Evolutionary conservation across 1,140 invertebrate genomes (phyloP), one percentile per base, ranked within the genome.

Genomic region (Lepeophtheirus salmonis): DNA sequence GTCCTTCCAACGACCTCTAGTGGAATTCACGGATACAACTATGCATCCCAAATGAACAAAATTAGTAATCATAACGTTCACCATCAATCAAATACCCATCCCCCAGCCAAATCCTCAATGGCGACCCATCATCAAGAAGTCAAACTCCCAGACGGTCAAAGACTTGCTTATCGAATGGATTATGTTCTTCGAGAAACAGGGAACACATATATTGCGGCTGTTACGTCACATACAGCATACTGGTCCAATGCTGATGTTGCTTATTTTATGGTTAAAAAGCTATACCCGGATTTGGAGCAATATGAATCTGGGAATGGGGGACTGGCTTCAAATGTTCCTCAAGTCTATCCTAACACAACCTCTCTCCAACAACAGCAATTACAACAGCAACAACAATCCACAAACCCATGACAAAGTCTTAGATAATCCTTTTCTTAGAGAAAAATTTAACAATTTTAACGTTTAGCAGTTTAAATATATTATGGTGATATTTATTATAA

Each of bases 191-290:
- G 74, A 63, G 77, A 80, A 25, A 73, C 74, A 53, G 73, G 75
- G 68, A 68, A 76, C 62, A 78, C 77, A 66, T 83, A 83, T 67
- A 71, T 82, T 14, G 76, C 79, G 23, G 77, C 79, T 13, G 70
- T 83, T 20, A 80, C 79, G 51, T 80, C 80, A 1, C 82, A 84
- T 66, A 82, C 80, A 0, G 76, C 75, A 13, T 84, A 84, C 69
- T 84, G 82, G 82, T 77, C 69, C 64, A 81, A 79, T 65, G 76
- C 77, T 24, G 82, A 84, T 65, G 76, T 81, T 3, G 81, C 80
- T 3, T 79, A 77, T 67, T 83, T 84, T 68, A 74, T 83, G 54
- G 69, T 83, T 21, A 78, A 76, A 17, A 75, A 77, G 67, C 71
- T 82, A 0, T 79, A 79, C 65, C 79, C 79, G 14, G 73, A 76